Percentiles rank a stretch among this genome's conserved stretches.
These are phyloP conservation scores for Lepilemur ruficaudatus DNA, from an alignment of 2,797 vertebrate genomes.

Conservation along the genomic window DNA sequence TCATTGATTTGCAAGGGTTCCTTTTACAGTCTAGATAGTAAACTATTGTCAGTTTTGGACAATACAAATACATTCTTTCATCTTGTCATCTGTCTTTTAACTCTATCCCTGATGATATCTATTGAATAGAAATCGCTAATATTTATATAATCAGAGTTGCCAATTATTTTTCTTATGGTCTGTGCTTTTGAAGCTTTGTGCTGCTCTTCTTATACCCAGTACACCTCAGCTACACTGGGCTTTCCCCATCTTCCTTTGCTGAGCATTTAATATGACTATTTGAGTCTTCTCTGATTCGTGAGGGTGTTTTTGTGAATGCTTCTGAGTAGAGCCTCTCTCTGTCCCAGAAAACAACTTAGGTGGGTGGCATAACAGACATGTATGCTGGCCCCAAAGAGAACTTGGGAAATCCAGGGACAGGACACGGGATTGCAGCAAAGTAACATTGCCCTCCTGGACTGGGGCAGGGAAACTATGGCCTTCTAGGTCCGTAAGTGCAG, in stretches of 20 bases:
- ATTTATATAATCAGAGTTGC: not conserved
- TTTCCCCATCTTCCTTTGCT: not conserved
- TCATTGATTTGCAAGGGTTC: not conserved
- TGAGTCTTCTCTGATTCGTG: not conserved
- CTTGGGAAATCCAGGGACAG: not conserved
- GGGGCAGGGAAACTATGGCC: not conserved
- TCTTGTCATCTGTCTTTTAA: not conserved
- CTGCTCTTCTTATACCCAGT: not conserved
- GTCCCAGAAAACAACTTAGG: not conserved
- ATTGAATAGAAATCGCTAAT: not conserved
- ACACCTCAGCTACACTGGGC: not conserved
- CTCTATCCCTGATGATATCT: not conserved
- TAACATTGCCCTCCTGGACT: not conserved
- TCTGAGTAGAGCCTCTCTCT: not conserved
- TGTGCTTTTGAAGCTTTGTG: not conserved
- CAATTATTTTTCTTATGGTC: not conserved
- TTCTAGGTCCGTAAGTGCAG: not conserved
- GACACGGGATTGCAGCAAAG: not conserved
- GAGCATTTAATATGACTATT: not conserved
- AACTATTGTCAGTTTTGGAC: not conserved
- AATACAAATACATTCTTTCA: not conserved
- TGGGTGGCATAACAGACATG: not conserved
- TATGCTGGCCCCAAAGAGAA: not conserved
- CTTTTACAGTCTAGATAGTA: not conserved
- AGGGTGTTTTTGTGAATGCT: not conserved